Evolutionary conservation across 2,888 invertebrate species (phyloP), one percentile per base, ranked within the genome.

Genomic region (Aelia acuminata): DNA sequence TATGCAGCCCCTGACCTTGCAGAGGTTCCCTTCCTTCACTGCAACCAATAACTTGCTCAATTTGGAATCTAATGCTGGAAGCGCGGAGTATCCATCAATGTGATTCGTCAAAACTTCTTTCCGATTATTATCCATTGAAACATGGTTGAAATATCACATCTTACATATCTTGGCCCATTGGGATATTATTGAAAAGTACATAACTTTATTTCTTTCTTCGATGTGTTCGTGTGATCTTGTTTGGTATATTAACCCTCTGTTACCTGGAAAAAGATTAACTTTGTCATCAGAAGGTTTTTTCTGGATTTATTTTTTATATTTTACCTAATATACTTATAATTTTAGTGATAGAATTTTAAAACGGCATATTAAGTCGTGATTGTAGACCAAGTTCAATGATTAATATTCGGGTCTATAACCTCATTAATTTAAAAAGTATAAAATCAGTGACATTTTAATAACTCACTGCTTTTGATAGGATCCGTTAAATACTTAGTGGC

Each of bases 211-310:
- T 70, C 13, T 26, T 70, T 70, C 63, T 70, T 70, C 63, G 15
- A 1, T 18, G 8, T 5, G 63, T 70, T 70, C 5, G 5, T 70
- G 63, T 70, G 31, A 35, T 70, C 63, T 70, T 35, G 31, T 70
- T 35, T 5, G 31, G 31, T 15, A 20, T 18, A 35, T 1, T 35
- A 70, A 70, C n/a, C 18, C 63, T 35, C 63, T 70, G 63, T 70
- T 8, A 70, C 63, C 63, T 70, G 63, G 18, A 70, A 70, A 70
- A 70, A 70, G 63, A 70, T 70, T 70, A 70, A 70, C 0, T 70
- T 31, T 70, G 31, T 35, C 31, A 70, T 70, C 63, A 70, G 63
- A 70, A 70, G 63, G 35, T 20, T 35, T 70, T 35, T 26, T 26
- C 7, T 35, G 20, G 1, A 70, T 63, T 63, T 63, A 35, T 35